Evolutionary conservation across 2,888 invertebrate species (phyloP), one percentile per base, ranked within the genome.

Genomic region (Iphiclides podalirius): DNA sequence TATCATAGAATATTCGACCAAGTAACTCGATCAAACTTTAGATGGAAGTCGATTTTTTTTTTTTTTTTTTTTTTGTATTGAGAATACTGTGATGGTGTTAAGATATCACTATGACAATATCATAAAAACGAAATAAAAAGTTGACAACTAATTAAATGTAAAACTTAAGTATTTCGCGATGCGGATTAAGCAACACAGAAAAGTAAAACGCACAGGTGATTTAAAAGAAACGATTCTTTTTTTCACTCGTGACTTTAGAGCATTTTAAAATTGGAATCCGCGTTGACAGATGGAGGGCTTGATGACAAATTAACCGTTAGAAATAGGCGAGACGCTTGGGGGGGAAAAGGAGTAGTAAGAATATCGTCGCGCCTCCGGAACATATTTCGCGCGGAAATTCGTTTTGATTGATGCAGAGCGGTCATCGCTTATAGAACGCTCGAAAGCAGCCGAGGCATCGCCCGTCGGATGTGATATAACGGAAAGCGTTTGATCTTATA

Each of bases 201-300:
- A 8, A n/a, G 31, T 8, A 4, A 31, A 11, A 31, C 8, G 31
- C 31, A 31, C 31, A 31, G 31, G 31, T 31, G 31, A 31, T 31
- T 37, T 47, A 34, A 16, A 43, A 48, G 34, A 23, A 11, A 17
- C 35, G 16, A 9, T 23, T 44, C 4, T 13, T 31, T 20, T 31
- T 38, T 35, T 16, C 17, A 35, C 17, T 11, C 13, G 12, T n/a
- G 23, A 31, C 36, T 34, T 45, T 36, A 37, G 23, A n/a, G 33
- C 16, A 15, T 15, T 40, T 41, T 28, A 13, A 36, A 51, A 36
- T 17, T 40, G 40, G 46, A 71, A 72, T 67, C 64, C 56, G 58
- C 63, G 79, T 70, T 77, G 79, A 82, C 83, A 81, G 78, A 81
- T 71, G 72, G 75, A 78, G 72, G 71, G 70, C 75, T 81, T 28